These are phyloP conservation scores for Euura saliciscinereae DNA, from an alignment of 1,140 invertebrate species.

Conservation along the genomic window DNA sequence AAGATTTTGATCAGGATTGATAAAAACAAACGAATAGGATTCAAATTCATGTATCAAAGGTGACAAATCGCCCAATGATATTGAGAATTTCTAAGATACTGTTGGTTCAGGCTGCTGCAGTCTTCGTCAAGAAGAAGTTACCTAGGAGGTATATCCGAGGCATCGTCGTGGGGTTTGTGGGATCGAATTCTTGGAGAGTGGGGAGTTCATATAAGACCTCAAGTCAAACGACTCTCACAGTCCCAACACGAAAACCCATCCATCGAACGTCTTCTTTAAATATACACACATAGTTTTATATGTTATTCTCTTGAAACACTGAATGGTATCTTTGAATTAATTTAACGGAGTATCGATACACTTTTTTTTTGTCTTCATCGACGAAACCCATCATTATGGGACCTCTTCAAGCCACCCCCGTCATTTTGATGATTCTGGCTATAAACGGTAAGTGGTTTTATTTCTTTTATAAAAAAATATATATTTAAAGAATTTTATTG, in stretches of 20 bases:
- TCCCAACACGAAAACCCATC: slow-evolving; percentile 59
- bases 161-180: neutral
- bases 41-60: neutral
- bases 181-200: slow-evolving; percentile 42
- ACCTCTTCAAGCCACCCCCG: slow-evolving; percentile 40
- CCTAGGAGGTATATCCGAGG: neutral
- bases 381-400: slow-evolving; percentile 23
- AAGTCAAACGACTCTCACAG: slow-evolving; percentile 58
- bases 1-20: neutral
- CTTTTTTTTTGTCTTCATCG: too few relatives aligned
- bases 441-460: slow-evolving; percentile 45
- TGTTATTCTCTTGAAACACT: too few relatives aligned
- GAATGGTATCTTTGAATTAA: too few relatives aligned
- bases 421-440: slow-evolving; percentile 48
- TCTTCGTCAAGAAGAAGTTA: slow-evolving; percentile 1
- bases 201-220: slow-evolving; percentile 59
- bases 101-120: neutral
- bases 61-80: neutral
- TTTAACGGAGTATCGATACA: too few relatives aligned
- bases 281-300: neutral
- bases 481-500: too few relatives aligned
- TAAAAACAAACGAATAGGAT: neutral
- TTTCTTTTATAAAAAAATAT: neutral
- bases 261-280: slow-evolving; percentile 52
- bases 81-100: too few relatives aligned